A percentile compares a stretch with the other conserved stretches of the same genome.
Conservation (phyloP, 2,888 invertebrate species). For the Crossocerus cetratus region DNA sequence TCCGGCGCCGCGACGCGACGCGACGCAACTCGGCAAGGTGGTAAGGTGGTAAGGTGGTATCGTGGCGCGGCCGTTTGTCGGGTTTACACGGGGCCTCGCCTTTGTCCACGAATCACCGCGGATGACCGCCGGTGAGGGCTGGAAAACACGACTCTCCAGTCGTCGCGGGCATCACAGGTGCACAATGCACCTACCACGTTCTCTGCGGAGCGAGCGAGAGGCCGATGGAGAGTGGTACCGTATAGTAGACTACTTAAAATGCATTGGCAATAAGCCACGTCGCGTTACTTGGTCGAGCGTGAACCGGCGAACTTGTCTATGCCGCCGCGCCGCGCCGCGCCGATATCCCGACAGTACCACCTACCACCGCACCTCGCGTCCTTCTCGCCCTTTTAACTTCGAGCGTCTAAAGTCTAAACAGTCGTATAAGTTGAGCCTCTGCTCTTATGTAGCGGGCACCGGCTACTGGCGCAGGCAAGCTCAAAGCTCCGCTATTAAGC, state of each 20-base stretch:
- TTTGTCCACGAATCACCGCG: not conserved
- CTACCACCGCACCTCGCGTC: too few species aligned
- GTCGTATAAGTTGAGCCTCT: constrained; percentile 42
- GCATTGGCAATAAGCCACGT: constrained; percentile 75
- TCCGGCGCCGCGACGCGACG: constrained; percentile 43
- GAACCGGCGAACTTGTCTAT: too few species aligned
- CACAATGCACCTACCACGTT: constrained; percentile 59
- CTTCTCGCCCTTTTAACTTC: constrained; percentile 55
- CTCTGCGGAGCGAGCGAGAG: not conserved
- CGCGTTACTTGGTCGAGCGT: constrained; percentile 62
- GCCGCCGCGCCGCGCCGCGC: constrained; percentile 60
- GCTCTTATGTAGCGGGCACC: not conserved
- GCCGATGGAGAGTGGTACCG: constrained; percentile 36
- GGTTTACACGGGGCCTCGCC: constrained; percentile 29
- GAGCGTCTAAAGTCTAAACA: constrained; percentile 21
- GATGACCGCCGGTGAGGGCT: not conserved
- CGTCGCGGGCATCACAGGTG: constrained; percentile 64
- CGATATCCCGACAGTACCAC: constrained; percentile 51
- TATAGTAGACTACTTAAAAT: constrained; percentile 73
- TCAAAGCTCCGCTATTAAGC: too few species aligned
- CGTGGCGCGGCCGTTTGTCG: constrained; percentile 33
- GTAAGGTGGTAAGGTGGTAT: too few species aligned
- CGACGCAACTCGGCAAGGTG: too few species aligned
- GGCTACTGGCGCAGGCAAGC: too few species aligned
- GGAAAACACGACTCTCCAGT: not conserved